Evolutionary conservation across 2,113 vertebrate genomes (phyloP), one percentile per base, ranked within the genome.

Genomic region (Alethe diademata): DNA sequence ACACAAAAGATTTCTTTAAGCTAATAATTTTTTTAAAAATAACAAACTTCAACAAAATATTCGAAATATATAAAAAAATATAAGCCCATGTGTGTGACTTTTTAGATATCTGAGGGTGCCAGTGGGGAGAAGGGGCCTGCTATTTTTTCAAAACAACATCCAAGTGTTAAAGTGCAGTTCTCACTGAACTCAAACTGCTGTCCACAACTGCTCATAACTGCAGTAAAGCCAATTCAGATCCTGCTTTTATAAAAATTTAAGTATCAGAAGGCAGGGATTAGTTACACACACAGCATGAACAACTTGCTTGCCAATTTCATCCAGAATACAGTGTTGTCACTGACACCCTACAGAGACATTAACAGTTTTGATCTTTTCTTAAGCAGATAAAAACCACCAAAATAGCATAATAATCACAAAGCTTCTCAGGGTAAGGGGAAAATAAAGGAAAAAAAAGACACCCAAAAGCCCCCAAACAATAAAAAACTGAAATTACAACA

Each of bases 351-450:
- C 6, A 78, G 28, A 65, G 45, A 81, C 17, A 15, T 45, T 73
- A 66, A 61, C 17, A 57, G 56, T n/a, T 86, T 38, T 66, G 31
- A 58, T 25, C 61, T 90, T 73, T 66, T 26, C 47, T 35, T 71
- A 66, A 57, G 26, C 20, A 78, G 19, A 69, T 19, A 22, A 69
- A 69, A 47, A 5, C 1, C 1, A 5, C 1, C 4, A 17, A 72
- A 78, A 17, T 12, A 40, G 38, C 4, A 1, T 13, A 61, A 33
- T 5, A 47, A 50, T 9, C 8, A 86, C 14, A 10, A 88, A 43
- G n/a, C 35, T 57, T 61, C 74, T 24, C 29, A 61, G 20, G 0
- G 1, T 7, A 8, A 14, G 4, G 5, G 33, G 3, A 4, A 29
- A 38, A 36, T 35, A 25, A 5, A 4, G 0, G 9, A 11, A 45